These are phyloP conservation scores for Tipula confusa DNA, from an alignment of 2,888 invertebrate species.

Conservation along the genomic window DNA sequence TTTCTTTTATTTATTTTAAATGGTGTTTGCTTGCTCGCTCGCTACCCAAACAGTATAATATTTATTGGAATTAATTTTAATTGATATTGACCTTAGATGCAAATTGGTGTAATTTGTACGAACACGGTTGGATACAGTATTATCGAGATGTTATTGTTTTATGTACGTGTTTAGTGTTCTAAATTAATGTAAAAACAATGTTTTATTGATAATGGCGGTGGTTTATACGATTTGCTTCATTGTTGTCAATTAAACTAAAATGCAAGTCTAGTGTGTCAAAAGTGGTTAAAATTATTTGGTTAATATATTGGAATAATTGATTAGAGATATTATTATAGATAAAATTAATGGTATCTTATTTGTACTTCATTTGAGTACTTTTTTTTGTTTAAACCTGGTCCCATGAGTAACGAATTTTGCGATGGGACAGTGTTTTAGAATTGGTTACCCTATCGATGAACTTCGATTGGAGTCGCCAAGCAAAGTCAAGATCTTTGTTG, in stretches of 20 bases:
- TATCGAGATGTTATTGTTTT: neutral
- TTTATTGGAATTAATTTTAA: conserved; percentile 20
- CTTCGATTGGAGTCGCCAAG: too few species aligned
- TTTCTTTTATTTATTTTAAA: neutral
- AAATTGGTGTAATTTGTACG: conserved; percentile 3
- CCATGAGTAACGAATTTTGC: too few species aligned
- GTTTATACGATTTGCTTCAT: neutral
- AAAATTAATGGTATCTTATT: too few species aligned
- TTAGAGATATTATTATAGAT: too few species aligned
- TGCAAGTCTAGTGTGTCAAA: neutral
- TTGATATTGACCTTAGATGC: conserved; percentile 12
- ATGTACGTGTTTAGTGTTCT: neutral
- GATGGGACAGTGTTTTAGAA: too few species aligned
- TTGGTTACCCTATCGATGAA: too few species aligned
- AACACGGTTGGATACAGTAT: neutral
- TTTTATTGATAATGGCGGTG: neutral
- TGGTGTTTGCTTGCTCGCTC: neutral
- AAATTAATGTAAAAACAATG: too few species aligned
- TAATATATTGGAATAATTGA: neutral
- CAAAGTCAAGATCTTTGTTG: too few species aligned
- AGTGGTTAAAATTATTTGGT: neutral
- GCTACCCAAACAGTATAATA: neutral
- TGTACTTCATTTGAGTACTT: too few species aligned
- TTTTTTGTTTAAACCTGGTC: too few species aligned
- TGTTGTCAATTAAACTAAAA: neutral